Evolutionary conservation across 2,888 invertebrate species (phyloP).

Genomic region (Neoitamus cyanurus): DNA sequence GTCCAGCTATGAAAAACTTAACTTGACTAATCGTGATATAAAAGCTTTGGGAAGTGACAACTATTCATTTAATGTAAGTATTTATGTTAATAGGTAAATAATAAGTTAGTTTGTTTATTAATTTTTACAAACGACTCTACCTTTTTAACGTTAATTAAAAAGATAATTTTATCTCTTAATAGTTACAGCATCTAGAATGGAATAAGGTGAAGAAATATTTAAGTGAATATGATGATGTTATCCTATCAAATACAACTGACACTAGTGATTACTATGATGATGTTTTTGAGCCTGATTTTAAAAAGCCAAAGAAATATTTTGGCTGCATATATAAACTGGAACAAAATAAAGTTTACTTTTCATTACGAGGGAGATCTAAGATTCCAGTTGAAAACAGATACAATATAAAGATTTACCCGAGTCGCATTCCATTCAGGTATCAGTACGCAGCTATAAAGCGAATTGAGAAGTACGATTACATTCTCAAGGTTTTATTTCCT

Average conservation of each 20-base stretch:
- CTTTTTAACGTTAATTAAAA: too few relatives aligned
- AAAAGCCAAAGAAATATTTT: neutral
- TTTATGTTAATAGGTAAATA: neutral
- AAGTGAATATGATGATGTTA: neutral
- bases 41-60: conserved; percentile 41
- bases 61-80: conserved; percentile 52
- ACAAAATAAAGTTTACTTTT: conserved; percentile 33
- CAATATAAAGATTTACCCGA: conserved; percentile 58
- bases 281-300: neutral
- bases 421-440: conserved; percentile 58
- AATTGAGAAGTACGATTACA: conserved; percentile 46
- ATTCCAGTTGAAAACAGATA: conserved; percentile 26
- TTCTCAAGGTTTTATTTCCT: conserved; percentile 43
- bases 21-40: conserved; percentile 54
- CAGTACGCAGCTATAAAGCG: conserved; percentile 60
- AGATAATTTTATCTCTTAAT: neutral
- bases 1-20: conserved; percentile 57
- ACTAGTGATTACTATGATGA: neutral
- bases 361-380: neutral
- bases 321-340: conserved; percentile 33
- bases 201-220: neutral
- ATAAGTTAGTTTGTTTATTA: neutral
- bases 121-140: neutral
- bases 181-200: neutral
- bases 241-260: neutral